Conservation (phyloP, 2,888 invertebrate species). For the Hoplodrina ambigua region DNA sequence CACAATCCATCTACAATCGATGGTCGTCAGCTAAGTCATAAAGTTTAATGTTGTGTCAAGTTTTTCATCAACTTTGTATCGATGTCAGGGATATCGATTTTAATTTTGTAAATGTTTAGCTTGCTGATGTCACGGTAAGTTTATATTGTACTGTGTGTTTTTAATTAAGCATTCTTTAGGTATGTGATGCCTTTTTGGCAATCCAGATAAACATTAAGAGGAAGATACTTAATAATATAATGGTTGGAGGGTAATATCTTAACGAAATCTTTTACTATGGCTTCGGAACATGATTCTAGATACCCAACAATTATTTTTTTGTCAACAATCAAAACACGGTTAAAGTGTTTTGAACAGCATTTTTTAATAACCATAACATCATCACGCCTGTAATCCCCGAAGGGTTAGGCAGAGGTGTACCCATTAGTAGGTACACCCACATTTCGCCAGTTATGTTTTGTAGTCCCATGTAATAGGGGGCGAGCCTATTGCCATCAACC, state of each 20-base stretch:
- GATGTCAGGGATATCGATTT: slow-evolving; percentile 48
- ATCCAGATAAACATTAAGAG: neutral
- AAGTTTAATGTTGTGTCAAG: slow-evolving; percentile 25
- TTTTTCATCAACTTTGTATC: slow-evolving; percentile 32
- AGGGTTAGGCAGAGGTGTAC: no score
- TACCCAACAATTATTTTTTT: no score
- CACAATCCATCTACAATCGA: slow-evolving; percentile 57
- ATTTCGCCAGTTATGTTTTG: no score
- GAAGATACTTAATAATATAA: neutral
- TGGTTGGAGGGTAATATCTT: no score
- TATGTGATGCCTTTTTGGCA: neutral
- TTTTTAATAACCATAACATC: no score
- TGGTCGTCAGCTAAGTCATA: slow-evolving; percentile 34
- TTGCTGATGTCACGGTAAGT: slow-evolving; percentile 51
- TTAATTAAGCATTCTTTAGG: neutral
- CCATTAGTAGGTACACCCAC: no score
- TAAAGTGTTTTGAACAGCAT: neutral
- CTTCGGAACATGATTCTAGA: no score
- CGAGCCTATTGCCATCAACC: no score
- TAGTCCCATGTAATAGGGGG: no score
- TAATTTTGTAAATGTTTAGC: slow-evolving; percentile 21
- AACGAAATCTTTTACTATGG: no score
- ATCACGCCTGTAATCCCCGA: no score
- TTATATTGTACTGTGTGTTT: slow-evolving; percentile 26
- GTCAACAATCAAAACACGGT: no score